These are phyloP conservation scores for Himantopus leucocephalus DNA, from an alignment of 2,113 vertebrate genomes.

Conservation along the genomic window DNA sequence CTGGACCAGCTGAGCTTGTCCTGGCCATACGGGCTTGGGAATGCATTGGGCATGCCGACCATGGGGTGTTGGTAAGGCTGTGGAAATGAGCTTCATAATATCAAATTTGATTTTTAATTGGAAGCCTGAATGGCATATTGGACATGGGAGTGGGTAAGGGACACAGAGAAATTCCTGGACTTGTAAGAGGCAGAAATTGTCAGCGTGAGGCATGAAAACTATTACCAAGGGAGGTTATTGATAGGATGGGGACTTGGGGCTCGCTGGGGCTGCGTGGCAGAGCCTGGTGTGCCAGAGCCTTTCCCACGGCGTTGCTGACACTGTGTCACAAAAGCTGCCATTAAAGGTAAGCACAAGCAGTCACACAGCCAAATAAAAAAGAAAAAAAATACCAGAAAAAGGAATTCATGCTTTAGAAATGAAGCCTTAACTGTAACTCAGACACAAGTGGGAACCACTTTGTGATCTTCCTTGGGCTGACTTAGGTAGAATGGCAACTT, in stretches of 20 bases:
- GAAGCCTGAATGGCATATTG: not conserved
- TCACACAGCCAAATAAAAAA: too few relatives aligned
- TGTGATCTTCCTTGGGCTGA: not conserved
- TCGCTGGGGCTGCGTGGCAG: not conserved
- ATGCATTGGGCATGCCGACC: not conserved
- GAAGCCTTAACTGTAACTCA: not conserved
- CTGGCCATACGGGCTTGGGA: rapidly evolving
- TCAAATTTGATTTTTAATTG: not conserved
- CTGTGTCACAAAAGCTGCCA: not conserved
- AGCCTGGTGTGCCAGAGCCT: not conserved
- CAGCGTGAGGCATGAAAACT: not conserved
- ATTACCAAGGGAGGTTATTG: rapidly evolving
- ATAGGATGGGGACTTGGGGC: not conserved
- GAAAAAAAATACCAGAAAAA: not conserved
- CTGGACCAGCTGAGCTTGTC: not conserved
- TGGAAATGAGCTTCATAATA: not conserved
- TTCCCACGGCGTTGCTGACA: not conserved
- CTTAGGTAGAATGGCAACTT: not conserved
- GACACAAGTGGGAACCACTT: not conserved
- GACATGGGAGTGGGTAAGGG: not conserved
- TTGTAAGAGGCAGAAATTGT: not conserved
- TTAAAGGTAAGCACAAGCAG: not conserved
- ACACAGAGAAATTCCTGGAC: not conserved
- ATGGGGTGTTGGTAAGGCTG: not conserved
- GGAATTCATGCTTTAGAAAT: rapidly evolving